Evolutionary conservation across 2,888 invertebrate species (phyloP).

Genomic region (Sinhomidia bicolor): DNA sequence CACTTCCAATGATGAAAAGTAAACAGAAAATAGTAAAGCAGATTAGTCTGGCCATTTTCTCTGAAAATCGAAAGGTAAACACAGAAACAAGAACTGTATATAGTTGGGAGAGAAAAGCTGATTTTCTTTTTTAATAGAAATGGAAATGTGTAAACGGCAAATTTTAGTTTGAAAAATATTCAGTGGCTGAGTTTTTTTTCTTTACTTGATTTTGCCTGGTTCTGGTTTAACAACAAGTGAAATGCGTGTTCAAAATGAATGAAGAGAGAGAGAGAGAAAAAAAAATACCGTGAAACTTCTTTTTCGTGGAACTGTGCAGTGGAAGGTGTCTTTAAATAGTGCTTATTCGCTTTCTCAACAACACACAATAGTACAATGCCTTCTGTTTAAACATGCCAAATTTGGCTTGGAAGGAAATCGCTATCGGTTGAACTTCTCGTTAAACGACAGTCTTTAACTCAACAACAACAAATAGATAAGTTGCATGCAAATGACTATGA

Average conservation of each 20-base stretch:
- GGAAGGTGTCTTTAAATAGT: conserved; percentile 54
- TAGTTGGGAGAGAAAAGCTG: background rate
- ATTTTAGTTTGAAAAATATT: background rate
- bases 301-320: background rate
- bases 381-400: background rate
- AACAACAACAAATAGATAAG: background rate
- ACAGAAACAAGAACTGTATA: background rate
- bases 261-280: background rate
- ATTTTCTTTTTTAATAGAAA: background rate
- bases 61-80: conserved; percentile 23
- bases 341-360: conserved; percentile 11
- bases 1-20: conserved; percentile 66
- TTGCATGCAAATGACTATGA: background rate
- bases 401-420: background rate
- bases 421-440: conserved; percentile 1
- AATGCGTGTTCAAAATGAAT: background rate
- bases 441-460: background rate
- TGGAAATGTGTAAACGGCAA: background rate
- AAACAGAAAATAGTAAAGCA: conserved; percentile 58
- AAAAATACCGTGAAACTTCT: background rate
- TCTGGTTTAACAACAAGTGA: background rate
- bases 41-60: conserved; percentile 31
- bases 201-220: background rate
- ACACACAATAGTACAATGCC: conserved; percentile 5
- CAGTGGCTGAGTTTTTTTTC: background rate